Percentiles rank a stretch among this genome's conserved stretches.
phyloP scores from a whole-genome alignment of 2,888 invertebrate species.

The Pammene fasciana region DNA sequence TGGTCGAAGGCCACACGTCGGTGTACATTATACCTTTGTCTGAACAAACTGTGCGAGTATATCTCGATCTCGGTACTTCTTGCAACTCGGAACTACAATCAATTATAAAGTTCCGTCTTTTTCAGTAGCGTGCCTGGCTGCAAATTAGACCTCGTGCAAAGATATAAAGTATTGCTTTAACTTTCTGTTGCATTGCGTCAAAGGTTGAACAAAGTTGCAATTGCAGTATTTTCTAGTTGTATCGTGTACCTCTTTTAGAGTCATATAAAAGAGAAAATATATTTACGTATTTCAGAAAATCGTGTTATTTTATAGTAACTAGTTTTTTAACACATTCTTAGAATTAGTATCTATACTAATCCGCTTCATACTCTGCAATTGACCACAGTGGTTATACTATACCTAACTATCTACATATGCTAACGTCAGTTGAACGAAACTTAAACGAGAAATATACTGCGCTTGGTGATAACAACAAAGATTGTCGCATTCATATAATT shows the following conservation, averaged over 20 bases:
- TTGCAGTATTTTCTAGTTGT: conserved; percentile 13
- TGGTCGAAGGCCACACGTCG: too few relatives aligned
- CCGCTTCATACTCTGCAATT: too few relatives aligned
- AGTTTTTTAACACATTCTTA: too few relatives aligned
- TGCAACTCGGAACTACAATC: conserved; percentile 60
- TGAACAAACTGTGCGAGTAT: conserved; percentile 43
- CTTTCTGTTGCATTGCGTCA: conserved; percentile 51
- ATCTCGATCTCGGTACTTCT: conserved; percentile 43
- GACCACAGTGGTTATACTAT: too few relatives aligned
- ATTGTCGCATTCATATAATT: not conserved
- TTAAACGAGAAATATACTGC: too few relatives aligned
- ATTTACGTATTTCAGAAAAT: too few relatives aligned
- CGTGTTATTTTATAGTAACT: too few relatives aligned
- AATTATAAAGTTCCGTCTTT: conserved; percentile 62
- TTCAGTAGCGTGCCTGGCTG: conserved; percentile 55
- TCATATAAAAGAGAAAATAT: not conserved
- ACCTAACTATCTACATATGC: too few relatives aligned
- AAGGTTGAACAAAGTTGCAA: conserved; percentile 21
- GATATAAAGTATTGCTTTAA: conserved; percentile 61
- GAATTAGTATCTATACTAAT: too few relatives aligned
- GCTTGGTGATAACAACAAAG: not conserved
- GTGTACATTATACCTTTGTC: too few relatives aligned
- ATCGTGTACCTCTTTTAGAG: not conserved
- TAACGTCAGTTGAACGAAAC: too few relatives aligned
- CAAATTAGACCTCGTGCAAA: conserved; percentile 59